Evolutionary conservation across 2,113 vertebrate species (phyloP), one percentile per base, ranked within the genome.

Genomic region (Pteruthius melanotis): DNA sequence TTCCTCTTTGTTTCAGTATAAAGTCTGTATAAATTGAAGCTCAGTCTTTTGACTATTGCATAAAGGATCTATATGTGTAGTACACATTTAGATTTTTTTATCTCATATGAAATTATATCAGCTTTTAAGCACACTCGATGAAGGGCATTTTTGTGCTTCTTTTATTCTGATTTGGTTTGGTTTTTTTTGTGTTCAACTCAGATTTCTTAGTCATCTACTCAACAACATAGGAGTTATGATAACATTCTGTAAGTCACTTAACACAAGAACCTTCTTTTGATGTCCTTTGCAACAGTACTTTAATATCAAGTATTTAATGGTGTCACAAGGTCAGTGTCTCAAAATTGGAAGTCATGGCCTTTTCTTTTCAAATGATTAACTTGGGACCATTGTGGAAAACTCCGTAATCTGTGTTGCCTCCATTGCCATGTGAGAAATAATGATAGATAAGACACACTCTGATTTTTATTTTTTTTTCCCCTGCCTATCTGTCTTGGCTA

Each of bases 261-360:
- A 49, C 59, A 47, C 54, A 84, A 65, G 61, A 57, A 61, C 24
- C 35, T 92, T 80, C 44, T 11, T 78, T 60, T 74, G 93, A 57
- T 95, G 70, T 83, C 83, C 81, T 96, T 65, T 82, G 45, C 65
- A 52, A 59, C 44, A 22, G 63, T 92, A 68, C 69, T 76, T 53
- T 87, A 65, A 95, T 94, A 94, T 79, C 87, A 84, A 75, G 26
- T 83, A 77, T 89, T 94, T 94, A 98, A 97, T 96, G 92, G 70
- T 97, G 50, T 96, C 90, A 44, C 78, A 64, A 35, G 68, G 63
- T 95, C 88, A 95, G 57, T 92, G 72, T 53, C 30, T 90, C 83
- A 94, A 42, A 95, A 94, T 66, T 81, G 93, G 71, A 95, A 97
- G 76, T 66, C 69, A 8, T 50, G 93, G 76, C 52, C 76, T 89